phyloP scores from a whole-genome alignment of 2,113 vertebrate species.

The Scomber japonicus region DNA sequence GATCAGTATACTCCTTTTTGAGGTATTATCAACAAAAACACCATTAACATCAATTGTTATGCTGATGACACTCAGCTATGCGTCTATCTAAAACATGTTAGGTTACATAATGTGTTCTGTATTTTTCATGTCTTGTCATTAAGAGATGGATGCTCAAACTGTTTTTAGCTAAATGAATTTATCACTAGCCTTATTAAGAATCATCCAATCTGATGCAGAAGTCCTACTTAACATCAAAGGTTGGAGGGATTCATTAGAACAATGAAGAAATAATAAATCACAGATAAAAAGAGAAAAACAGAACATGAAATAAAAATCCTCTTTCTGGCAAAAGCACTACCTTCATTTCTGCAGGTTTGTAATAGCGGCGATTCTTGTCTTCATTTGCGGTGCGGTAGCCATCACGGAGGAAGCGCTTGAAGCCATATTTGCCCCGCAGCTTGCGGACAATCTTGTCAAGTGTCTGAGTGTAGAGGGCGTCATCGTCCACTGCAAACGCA shows the following conservation, averaged over 20 bases:
- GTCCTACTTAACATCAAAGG: too few species aligned
- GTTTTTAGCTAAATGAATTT: neutral
- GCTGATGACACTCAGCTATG: neutral
- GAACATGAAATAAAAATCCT: neutral
- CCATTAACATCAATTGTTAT: neutral
- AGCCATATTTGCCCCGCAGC: conserved; percentile 93
- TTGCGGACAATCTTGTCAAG: conserved; percentile 96
- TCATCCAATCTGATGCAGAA: neutral
- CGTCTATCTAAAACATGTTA: neutral
- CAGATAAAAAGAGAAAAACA: neutral
- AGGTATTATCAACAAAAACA: neutral
- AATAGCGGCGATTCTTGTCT: conserved; percentile 91
- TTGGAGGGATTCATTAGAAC: too few species aligned
- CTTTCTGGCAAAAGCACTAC: conserved; percentile 72
- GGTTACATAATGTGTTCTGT: too few species aligned
- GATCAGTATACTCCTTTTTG: neutral
- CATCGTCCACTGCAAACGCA: conserved; percentile 96
- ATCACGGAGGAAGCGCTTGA: conserved; percentile 95
- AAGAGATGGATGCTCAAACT: neutral
- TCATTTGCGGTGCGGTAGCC: conserved; percentile 94
- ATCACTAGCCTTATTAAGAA: neutral
- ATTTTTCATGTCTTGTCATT: neutral
- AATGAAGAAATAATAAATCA: neutral
- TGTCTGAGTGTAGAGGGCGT: conserved; percentile 92
- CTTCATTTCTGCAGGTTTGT: conserved; percentile 99